These are phyloP conservation scores for Yoshiicerus persimilis DNA, from an alignment of 1,140 invertebrate genomes.

Conservation along the genomic window DNA sequence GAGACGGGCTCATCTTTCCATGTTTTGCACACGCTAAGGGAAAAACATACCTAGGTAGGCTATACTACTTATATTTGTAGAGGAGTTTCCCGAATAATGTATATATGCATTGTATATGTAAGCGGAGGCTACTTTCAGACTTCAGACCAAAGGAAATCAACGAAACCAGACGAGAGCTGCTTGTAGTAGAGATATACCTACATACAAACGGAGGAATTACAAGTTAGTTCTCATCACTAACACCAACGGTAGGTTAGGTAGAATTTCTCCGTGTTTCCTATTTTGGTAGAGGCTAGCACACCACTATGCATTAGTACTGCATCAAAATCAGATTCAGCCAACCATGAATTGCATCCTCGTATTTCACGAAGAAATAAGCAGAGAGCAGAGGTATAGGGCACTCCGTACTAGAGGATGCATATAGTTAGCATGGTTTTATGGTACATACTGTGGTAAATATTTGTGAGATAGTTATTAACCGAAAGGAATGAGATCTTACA, in stretches of 20 bases:
- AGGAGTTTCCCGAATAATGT: too few species aligned
- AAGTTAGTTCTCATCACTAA: too few species aligned
- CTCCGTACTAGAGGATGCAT: too few species aligned
- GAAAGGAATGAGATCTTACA: background rate
- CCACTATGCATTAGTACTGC: background rate
- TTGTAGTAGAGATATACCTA: too few species aligned
- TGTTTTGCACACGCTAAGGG: background rate
- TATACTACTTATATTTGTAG: too few species aligned
- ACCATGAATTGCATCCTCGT: background rate
- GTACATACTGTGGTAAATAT: too few species aligned
- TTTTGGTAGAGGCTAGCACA: too few species aligned
- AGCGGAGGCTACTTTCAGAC: background rate
- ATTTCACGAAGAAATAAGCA: too few species aligned
- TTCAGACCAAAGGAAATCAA: background rate
- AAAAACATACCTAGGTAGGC: background rate
- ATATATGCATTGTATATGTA: background rate
- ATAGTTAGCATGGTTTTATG: background rate
- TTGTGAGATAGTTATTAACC: background rate
- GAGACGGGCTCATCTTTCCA: constrained; percentile 10
- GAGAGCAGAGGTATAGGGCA: too few species aligned
- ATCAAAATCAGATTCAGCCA: background rate
- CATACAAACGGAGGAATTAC: too few species aligned
- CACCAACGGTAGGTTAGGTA: too few species aligned
- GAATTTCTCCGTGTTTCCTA: too few species aligned
- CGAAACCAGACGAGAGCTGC: background rate